Evolutionary conservation across 2,113 vertebrate genomes (phyloP).

Genomic region (Camarhynchus parvulus): DNA sequence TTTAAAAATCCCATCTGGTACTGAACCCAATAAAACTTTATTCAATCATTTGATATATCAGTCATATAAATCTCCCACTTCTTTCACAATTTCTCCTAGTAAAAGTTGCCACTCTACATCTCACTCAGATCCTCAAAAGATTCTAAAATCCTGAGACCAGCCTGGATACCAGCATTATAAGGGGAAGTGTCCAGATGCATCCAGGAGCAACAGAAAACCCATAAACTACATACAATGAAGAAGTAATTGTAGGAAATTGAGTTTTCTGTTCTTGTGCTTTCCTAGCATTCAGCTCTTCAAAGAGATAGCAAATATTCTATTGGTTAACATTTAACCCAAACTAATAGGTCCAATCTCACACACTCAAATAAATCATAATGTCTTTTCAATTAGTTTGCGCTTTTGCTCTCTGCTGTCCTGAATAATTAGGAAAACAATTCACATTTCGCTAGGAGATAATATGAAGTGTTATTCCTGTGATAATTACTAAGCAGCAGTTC

Average conservation of each 20-base stretch:
- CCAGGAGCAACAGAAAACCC: not conserved
- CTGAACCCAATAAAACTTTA: not conserved
- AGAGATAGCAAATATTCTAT: slow-evolving; percentile 8
- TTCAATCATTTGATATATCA: not conserved
- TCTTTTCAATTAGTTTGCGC: slow-evolving; percentile 81
- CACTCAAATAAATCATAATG: slow-evolving; percentile 74
- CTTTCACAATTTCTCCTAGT: not conserved
- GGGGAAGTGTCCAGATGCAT: not conserved
- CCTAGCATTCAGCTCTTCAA: not conserved
- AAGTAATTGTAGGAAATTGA: not conserved
- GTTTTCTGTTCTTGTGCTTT: not conserved
- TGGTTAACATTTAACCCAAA: slow-evolving; percentile 69
- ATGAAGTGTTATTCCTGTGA: slow-evolving; percentile 79
- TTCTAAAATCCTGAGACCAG: not conserved
- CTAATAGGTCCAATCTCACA: slow-evolving; percentile 40
- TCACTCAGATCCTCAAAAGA: not conserved
- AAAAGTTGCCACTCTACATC: not conserved
- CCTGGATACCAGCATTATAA: not conserved
- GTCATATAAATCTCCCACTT: not conserved
- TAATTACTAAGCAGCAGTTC: slow-evolving; percentile 85
- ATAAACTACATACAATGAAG: not conserved
- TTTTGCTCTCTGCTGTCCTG: slow-evolving; percentile 74
- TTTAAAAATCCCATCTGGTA: not conserved
- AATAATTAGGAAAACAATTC: slow-evolving; percentile 85
- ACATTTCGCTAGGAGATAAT: slow-evolving; percentile 74